Percentiles rank a stretch among this genome's conserved stretches.
Conservation (phyloP, 1,140 invertebrate genomes). For the Goniozus legneri region DNA sequence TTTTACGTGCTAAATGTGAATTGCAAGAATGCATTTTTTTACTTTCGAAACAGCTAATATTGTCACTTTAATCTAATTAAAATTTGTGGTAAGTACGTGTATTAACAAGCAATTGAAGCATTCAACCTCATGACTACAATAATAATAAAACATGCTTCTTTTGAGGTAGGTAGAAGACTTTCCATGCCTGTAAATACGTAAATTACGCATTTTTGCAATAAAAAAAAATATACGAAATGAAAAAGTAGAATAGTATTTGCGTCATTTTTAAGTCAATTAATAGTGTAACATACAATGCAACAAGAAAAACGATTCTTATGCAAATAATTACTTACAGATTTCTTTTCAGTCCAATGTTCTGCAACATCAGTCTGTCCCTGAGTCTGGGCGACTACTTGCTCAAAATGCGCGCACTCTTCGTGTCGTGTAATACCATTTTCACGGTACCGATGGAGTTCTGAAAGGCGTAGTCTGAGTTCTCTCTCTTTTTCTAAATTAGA, state of each 20-base stretch:
- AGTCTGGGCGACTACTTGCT: constrained; percentile 60
- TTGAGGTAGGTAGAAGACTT: too few species aligned
- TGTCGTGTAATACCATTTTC: constrained; percentile 75
- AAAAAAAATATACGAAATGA: constrained; percentile 11
- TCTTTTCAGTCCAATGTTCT: constrained; percentile 54
- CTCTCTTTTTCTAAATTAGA: constrained; percentile 76
- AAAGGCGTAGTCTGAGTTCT: constrained; percentile 75
- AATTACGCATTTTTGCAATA: too few species aligned
- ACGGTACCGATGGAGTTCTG: constrained; percentile 78
- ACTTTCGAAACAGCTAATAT: too few species aligned
- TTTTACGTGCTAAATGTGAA: too few species aligned
- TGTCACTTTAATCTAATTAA: too few species aligned
- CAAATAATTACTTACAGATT: constrained; percentile 58
- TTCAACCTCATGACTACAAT: too few species aligned
- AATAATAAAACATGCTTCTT: too few species aligned
- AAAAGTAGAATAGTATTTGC: neutral
- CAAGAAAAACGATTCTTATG: constrained; percentile 1
- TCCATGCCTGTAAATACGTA: too few species aligned
- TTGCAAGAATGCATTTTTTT: too few species aligned
- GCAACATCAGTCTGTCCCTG: constrained; percentile 40
- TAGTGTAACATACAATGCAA: neutral
- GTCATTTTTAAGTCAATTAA: neutral
- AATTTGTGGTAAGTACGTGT: too few species aligned
- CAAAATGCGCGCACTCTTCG: constrained; percentile 80
- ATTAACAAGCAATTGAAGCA: too few species aligned